Percentiles rank a stretch among this genome's conserved stretches.
Evolutionary conservation across 2,113 vertebrate species (phyloP).

Genomic region (Tylochromis polylepis): DNA sequence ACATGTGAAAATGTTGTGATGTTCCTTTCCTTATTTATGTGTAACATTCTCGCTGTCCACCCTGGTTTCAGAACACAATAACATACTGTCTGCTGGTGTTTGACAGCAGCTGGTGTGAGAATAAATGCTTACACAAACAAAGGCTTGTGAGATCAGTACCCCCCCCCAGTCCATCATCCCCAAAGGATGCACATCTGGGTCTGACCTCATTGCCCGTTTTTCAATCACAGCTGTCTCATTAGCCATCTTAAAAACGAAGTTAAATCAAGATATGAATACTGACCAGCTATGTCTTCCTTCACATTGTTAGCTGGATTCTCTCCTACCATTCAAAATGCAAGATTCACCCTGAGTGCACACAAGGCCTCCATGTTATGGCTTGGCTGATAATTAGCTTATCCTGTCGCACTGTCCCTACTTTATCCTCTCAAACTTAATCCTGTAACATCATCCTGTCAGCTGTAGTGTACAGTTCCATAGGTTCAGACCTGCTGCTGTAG

Average conservation of each 20-base stretch:
- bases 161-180: constrained; percentile 70
- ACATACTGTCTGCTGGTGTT: constrained; percentile 3
- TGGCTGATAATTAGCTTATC: constrained; percentile 63
- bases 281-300: background rate
- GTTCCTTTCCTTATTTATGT: background rate
- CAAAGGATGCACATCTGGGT: constrained; percentile 77
- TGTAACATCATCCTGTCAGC: constrained; percentile 23
- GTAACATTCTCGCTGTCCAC: background rate
- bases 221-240: constrained; percentile 59
- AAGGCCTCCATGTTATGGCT: background rate
- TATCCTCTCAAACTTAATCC: constrained; percentile 64
- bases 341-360: background rate
- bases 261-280: background rate
- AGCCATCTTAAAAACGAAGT: background rate
- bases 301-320: background rate
- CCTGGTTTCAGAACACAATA: background rate
- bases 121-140: constrained; percentile 45
- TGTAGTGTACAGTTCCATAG: background rate
- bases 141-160: constrained; percentile 62
- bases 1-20: background rate
- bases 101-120: constrained; percentile 22
- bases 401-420: constrained; percentile 24
- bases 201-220: constrained; percentile 72
- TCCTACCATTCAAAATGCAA: background rate
- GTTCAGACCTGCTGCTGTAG: background rate